Base-by-base conservation (phyloP, 2,888 invertebrate genomes). In the Caenorhabditis auriculariae region DNA sequence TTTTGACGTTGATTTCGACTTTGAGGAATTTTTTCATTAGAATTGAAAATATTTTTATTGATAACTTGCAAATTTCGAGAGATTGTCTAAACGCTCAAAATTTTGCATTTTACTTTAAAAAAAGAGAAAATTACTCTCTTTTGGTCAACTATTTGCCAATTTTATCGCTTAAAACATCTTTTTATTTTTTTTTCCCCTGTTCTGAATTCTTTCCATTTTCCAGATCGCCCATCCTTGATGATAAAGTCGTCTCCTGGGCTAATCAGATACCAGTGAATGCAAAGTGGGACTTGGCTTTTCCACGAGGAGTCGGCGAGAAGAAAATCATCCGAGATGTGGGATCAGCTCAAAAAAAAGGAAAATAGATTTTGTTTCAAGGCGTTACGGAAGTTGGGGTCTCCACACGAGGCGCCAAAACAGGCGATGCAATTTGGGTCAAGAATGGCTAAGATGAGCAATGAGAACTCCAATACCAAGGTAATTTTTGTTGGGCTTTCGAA, bases 351-450 rank as follows among this genome's bases (percentile, higher is more conserved):
- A 48, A 1, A 50, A 23, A 24, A 21, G 7, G 12, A 1, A 15
- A 21, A 21, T 26, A 45, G 24, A 24, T 12, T 26, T 17, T 19
- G 26, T 12, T 24, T 58, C 35, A 21, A 60, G 51, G 42, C 60
- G 3, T 50, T 72, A 4, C 48, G 47, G n/a, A 35, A 45, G 28
- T 28, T 73, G 1, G 60, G 63, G n/a, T 60, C 70, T 0, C 68
- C 73, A 2, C 71, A 89, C 4, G 82, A 83, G 41, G 87, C 91
- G 46, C 91, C 91, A 41, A 98, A 98, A 83, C 85, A 93, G 81
- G 98, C 96, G 0, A 87, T 98, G 73, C 98, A 98, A 82, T 98
- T 98, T 85, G 98, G 98, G 12, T 92, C 93, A 0, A 87, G 91
- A 80, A 93, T 98, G 79, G 96, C 87, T 4, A 86, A 87, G 67